Percentiles rank a stretch among this genome's conserved stretches.
Evolutionary conservation across 2,113 vertebrate species (phyloP).

Genomic region (Micronycteris hirsuta): DNA sequence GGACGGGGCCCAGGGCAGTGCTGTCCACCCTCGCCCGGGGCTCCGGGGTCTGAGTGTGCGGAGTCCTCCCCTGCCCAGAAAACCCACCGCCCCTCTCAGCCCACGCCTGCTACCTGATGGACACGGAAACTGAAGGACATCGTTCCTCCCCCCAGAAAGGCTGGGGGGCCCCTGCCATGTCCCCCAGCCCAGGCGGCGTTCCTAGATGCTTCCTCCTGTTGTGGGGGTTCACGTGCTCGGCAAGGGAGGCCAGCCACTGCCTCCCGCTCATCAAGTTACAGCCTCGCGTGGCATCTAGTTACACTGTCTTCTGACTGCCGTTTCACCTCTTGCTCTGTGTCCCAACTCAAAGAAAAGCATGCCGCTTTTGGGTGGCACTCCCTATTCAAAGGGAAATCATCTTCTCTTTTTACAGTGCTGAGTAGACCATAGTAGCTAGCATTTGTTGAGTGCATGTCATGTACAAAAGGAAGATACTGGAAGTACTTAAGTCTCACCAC

Average conservation of each 20-base stretch:
- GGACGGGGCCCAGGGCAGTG: neutral
- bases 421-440: neutral
- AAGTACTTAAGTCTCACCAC: neutral
- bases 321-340: neutral
- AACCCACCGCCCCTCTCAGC: neutral
- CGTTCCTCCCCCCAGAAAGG: neutral
- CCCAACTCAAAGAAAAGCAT: neutral
- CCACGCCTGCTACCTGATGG: rapidly evolving
- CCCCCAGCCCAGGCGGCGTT: neutral
- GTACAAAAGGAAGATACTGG: neutral
- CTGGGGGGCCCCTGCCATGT: too few relatives aligned
- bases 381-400: neutral
- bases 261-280: neutral
- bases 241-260: neutral
- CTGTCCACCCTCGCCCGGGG: neutral
- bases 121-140: neutral
- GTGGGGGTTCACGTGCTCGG: too few relatives aligned
- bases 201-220: neutral
- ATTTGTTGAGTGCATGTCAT: neutral
- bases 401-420: neutral
- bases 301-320: neutral
- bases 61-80: neutral
- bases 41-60: rapidly evolving
- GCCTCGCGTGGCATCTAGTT: rapidly evolving
- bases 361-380: neutral